Percentiles rank a stretch among this genome's conserved stretches.
Evolutionary conservation across 2,113 vertebrate species (phyloP).

Genomic region (Neofelis nebulosa): DNA sequence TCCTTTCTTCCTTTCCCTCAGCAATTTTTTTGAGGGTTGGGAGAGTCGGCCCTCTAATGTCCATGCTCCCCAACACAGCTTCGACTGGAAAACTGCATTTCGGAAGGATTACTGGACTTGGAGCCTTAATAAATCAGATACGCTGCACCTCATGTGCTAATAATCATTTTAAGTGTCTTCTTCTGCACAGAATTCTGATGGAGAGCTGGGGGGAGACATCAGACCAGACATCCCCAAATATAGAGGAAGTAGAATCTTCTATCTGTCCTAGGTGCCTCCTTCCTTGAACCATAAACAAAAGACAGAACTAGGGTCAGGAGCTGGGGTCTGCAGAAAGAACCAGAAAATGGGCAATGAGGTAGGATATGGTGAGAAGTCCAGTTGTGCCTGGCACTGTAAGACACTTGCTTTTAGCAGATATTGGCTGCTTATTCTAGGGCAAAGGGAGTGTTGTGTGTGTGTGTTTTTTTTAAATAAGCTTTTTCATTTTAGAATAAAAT

Average conservation of each 20-base stretch:
- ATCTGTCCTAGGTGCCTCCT: too few relatives aligned
- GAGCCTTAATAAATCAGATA: not conserved
- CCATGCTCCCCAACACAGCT: not conserved
- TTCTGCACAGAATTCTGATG: not conserved
- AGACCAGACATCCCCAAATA: not conserved
- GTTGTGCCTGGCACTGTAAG: rapidly evolving
- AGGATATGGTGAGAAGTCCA: not conserved
- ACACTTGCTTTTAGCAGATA: not conserved
- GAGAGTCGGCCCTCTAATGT: not conserved
- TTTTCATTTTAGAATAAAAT: constrained; percentile 2
- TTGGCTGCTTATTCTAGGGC: not conserved
- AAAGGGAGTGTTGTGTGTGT: not conserved
- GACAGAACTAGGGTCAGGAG: not conserved
- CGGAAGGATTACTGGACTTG: not conserved
- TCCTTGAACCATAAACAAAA: not conserved
- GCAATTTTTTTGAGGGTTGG: not conserved
- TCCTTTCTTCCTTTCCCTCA: rapidly evolving
- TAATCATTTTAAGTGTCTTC: not conserved
- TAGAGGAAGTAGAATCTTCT: not conserved
- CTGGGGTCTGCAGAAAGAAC: not conserved
- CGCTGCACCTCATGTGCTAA: not conserved
- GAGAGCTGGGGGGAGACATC: not conserved
- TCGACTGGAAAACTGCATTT: not conserved
- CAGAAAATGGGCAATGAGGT: not conserved
- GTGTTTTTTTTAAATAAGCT: not conserved